phyloP scores from a whole-genome alignment of 2,888 invertebrate genomes.

The Latrodectus elegans region DNA sequence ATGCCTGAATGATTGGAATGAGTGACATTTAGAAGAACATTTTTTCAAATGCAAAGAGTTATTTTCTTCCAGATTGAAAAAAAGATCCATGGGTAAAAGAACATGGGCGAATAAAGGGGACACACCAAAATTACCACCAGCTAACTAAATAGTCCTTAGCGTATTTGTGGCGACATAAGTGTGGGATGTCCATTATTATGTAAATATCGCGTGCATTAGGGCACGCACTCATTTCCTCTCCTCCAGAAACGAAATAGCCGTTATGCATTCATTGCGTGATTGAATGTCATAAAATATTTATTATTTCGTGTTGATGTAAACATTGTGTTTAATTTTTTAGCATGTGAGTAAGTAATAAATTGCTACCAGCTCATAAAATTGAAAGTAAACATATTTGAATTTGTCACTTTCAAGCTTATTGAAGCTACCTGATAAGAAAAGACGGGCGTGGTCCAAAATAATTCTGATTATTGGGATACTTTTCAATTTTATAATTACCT shows the following conservation, averaged over 20 bases:
- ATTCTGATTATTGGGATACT: too few species aligned
- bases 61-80: too few species aligned
- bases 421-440: neutral
- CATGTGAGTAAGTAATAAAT: neutral
- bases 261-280: conserved; percentile 17
- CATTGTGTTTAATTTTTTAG: neutral
- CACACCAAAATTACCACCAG: too few species aligned
- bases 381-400: too few species aligned
- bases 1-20: too few species aligned
- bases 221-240: conserved; percentile 19
- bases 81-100: too few species aligned
- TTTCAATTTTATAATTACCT: too few species aligned
- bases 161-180: too few species aligned
- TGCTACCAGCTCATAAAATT: neutral
- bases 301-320: conserved; percentile 40
- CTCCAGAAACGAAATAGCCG: conserved; percentile 18
- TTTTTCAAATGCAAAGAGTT: too few species aligned
- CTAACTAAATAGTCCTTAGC: too few species aligned
- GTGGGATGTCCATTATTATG: conserved; percentile 48
- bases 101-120: too few species aligned
- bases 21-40: too few species aligned
- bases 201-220: conserved; percentile 60
- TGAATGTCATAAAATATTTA: conserved; percentile 32
- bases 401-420: neutral
- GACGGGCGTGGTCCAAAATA: neutral